These are phyloP conservation scores for Malacosoma neustria DNA, from an alignment of 2,888 invertebrate genomes.

Conservation along the genomic window DNA sequence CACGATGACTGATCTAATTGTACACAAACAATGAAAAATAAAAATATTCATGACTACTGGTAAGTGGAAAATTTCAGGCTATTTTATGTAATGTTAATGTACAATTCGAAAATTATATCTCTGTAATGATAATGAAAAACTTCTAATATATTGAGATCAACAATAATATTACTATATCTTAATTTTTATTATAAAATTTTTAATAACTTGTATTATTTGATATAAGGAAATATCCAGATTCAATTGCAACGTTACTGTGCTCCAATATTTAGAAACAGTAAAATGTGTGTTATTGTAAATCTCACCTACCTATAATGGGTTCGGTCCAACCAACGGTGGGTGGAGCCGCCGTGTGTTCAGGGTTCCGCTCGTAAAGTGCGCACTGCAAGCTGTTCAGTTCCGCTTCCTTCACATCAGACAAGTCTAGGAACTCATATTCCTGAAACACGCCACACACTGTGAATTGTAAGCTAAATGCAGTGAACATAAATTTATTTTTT, in stretches of 20 bases:
- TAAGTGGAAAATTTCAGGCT: too few relatives aligned
- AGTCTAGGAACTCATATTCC: slow-evolving; percentile 84
- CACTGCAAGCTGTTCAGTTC: slow-evolving; percentile 78
- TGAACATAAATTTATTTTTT: neutral
- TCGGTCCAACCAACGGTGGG: slow-evolving; percentile 41
- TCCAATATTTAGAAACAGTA: too few relatives aligned
- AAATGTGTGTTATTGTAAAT: too few relatives aligned
- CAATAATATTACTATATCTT: too few relatives aligned
- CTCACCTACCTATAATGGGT: slow-evolving; percentile 51
- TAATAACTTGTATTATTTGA: too few relatives aligned
- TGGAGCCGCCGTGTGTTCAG: slow-evolving; percentile 37
- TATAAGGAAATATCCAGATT: too few relatives aligned
- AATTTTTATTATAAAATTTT: too few relatives aligned
- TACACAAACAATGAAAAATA: neutral
- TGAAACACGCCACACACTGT: slow-evolving; percentile 54
- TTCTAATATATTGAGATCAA: too few relatives aligned
- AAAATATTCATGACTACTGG: neutral
- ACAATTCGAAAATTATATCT: too few relatives aligned
- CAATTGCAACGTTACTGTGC: too few relatives aligned
- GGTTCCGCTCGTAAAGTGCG: slow-evolving; percentile 67
- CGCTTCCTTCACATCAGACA: slow-evolving; percentile 81
- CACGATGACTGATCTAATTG: slow-evolving; percentile 55
- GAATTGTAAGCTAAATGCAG: slow-evolving; percentile 19
- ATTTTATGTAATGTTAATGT: too few relatives aligned
- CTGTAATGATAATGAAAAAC: too few relatives aligned